Evolutionary conservation across 92 coral and sea anemone genomes (phyloP), one percentile per base, ranked within the genome.

Genomic region (Heteractis magnifica): DNA sequence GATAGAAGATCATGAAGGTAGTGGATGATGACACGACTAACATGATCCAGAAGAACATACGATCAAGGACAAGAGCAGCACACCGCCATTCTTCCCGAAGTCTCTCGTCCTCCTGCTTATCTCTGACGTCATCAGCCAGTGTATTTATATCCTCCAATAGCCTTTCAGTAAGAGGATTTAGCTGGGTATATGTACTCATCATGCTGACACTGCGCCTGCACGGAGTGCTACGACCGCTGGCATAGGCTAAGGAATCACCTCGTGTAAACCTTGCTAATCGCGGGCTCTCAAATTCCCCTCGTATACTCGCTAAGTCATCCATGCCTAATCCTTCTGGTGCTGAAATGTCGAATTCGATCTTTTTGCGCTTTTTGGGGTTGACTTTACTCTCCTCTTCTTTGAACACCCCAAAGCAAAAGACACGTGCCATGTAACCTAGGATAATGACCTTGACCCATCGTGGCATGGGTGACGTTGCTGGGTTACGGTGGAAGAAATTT

Each of bases 401-500:
- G 60, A 91, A 86, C 19, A 75, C 87, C 65, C 85, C 87, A 81
- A 85, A 94, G 79, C 98, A 94, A 71, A 94, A 85, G 26, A 94
- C 91, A 65, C 93, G 84, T 14, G 95, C 94, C 95, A 94, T 91
- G 90, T 91, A 94, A 1, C 93, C 98, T 9, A 94, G 93, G 72
- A 94, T 92, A 55, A 94, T 81, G 12, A 94, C 95, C 49, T 86
- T 86, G n/a, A 94, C 98, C 98, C 98, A 94, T 10, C 87, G 89
- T 10, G 98, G 98, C 98, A 94, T 94, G 14, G 98, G 98, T n/a
- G 98, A 94, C 49, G 98, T 94, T 19, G 95, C 82, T 52, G 98
- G 98, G 78, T 90, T 91, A 52, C 98, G 93, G 75, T 94, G 98
- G 82, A 91, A 94, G 85, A 91, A 94, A 53, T 94, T 94, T 72